Evolutionary conservation across 2,888 invertebrate species (phyloP).

Genomic region (Drosophila mercatorum): DNA sequence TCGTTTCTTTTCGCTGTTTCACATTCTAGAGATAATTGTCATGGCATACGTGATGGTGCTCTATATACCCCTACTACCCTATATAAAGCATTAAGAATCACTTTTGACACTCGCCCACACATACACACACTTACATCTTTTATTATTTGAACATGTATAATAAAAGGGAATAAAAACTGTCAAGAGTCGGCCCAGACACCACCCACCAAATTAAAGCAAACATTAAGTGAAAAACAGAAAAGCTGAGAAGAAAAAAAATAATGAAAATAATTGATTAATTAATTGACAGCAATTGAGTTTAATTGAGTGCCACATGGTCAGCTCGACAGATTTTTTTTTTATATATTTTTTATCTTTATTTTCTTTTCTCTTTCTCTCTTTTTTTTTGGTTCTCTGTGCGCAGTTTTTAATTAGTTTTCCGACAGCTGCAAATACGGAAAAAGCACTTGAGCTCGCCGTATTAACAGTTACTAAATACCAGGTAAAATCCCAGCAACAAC

Average conservation of each 20-base stretch:
- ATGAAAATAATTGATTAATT: slow-evolving; percentile 71
- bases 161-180: slow-evolving; percentile 26
- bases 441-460: slow-evolving; percentile 27
- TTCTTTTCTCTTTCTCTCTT: background rate
- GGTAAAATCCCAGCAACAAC: slow-evolving; percentile 24
- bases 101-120: slow-evolving; percentile 8
- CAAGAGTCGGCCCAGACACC: slow-evolving; percentile 21
- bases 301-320: slow-evolving; percentile 64
- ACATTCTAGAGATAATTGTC: no score
- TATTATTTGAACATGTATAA: slow-evolving; percentile 17
- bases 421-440: slow-evolving; percentile 53
- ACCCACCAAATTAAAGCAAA: slow-evolving; percentile 42
- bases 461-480: slow-evolving; percentile 70
- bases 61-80: slow-evolving; percentile 1
- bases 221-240: slow-evolving; percentile 22
- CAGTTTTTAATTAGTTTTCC: slow-evolving; percentile 48
- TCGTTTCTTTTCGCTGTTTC: no score
- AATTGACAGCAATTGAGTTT: slow-evolving; percentile 75
- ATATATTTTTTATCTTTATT: background rate
- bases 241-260: slow-evolving; percentile 31
- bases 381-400: slow-evolving; percentile 4
- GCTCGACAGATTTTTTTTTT: slow-evolving; percentile 28
- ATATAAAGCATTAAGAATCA: slow-evolving; percentile 7
- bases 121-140: background rate
- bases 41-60: background rate